Percentiles rank a stretch among this genome's conserved stretches.
These are phyloP conservation scores for Nymphicus hollandicus DNA, from an alignment of 2,113 vertebrate genomes.

Conservation along the genomic window DNA sequence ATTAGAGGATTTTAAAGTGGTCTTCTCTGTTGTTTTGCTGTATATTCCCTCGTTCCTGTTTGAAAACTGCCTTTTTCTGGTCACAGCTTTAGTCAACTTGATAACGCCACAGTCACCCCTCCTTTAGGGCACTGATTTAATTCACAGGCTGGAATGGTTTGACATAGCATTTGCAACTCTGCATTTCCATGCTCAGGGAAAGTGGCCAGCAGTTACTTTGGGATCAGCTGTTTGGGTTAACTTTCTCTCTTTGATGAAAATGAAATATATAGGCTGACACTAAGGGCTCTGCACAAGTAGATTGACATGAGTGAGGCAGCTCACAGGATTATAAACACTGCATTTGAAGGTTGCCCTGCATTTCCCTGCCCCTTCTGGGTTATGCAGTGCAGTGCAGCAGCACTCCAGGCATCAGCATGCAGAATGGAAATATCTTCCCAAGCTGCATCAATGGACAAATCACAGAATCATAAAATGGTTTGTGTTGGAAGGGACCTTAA, in stretches of 20 bases:
- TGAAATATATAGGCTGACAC: not conserved
- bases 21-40: not conserved
- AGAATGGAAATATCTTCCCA: not conserved
- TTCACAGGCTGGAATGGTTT: not conserved
- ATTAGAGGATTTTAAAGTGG: not conserved
- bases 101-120: not conserved
- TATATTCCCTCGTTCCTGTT: not conserved
- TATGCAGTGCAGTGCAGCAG: not conserved
- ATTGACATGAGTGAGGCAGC: fast-evolving
- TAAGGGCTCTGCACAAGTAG: not conserved
- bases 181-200: not conserved
- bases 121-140: not conserved
- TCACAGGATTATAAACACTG: not conserved
- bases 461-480: not conserved
- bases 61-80: not conserved
- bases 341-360: fast-evolving
- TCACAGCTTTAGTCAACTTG: not conserved
- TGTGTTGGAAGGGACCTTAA: not conserved
- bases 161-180: not conserved
- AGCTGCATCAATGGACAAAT: not conserved
- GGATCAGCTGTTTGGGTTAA: not conserved
- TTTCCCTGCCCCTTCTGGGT: not conserved
- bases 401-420: not conserved
- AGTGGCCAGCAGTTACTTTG: not conserved
- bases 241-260: not conserved